These are phyloP conservation scores for Melanotaenia nigrans DNA, from an alignment of 2,797 vertebrate species.

Conservation along the genomic window DNA sequence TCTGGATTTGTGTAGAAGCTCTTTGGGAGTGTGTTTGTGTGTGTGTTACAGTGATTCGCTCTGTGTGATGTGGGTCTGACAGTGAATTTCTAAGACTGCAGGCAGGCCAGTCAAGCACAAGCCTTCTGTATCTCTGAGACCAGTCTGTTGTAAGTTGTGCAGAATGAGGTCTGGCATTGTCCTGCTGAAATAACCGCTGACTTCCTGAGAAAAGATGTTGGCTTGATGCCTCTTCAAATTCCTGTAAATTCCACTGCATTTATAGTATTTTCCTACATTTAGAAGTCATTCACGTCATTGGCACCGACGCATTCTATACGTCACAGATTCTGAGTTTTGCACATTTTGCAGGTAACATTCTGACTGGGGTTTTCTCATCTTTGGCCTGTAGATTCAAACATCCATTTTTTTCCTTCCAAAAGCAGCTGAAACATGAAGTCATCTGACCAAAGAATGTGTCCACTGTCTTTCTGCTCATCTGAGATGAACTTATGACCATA, in stretches of 20 bases:
- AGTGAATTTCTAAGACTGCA: slow-evolving; percentile 5
- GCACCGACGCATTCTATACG: too few species aligned
- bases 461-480: too few species aligned
- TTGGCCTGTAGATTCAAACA: too few species aligned
- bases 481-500: too few species aligned
- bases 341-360: too few species aligned
- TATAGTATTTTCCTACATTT: too few species aligned
- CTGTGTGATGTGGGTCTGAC: slow-evolving; percentile 13
- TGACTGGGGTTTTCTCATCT: too few species aligned
- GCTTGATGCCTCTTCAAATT: not conserved
- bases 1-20: slow-evolving; percentile 65
- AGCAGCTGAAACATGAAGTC: too few species aligned
- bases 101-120: not conserved
- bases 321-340: too few species aligned
- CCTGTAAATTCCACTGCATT: not conserved
- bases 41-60: slow-evolving; percentile 8
- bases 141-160: not conserved
- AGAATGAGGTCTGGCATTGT: not conserved
- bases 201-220: not conserved
- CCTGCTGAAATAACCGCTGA: not conserved
- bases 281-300: too few species aligned
- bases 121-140: not conserved
- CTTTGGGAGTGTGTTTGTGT: slow-evolving; percentile 22
- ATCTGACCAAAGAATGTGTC: too few species aligned
- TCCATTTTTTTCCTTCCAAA: too few species aligned